Conservation (phyloP, 2,888 invertebrate genomes). For the Hetaerina titia region DNA sequence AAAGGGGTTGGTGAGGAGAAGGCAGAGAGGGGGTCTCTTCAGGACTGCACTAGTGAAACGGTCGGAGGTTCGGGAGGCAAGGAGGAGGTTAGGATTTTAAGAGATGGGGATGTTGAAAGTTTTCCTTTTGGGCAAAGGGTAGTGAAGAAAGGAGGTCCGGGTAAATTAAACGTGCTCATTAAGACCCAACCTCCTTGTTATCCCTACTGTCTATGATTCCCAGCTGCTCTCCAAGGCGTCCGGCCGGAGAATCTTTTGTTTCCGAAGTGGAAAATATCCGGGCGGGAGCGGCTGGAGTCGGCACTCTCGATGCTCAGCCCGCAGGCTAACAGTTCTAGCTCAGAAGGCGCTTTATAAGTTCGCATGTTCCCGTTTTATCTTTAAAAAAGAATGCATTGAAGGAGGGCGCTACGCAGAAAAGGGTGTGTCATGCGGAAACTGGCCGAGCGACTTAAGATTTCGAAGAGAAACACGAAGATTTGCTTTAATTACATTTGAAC, state of each 20-base stretch:
- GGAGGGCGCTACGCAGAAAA: neutral
- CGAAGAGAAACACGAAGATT: neutral
- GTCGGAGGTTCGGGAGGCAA: neutral
- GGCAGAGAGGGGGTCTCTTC: neutral
- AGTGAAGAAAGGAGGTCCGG: neutral
- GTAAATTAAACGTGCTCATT: conserved; percentile 16
- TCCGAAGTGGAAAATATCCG: neutral
- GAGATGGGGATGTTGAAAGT: neutral
- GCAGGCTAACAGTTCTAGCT: neutral
- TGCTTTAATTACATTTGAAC: neutral
- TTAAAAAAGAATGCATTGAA: neutral
- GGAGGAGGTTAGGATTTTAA: neutral
- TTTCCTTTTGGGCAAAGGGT: neutral
- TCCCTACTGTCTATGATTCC: neutral
- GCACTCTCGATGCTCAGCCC: conserved; percentile 5
- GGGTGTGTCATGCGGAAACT: neutral
- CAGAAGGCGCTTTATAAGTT: neutral
- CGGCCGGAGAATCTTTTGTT: conserved; percentile 1
- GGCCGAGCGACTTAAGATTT: neutral
- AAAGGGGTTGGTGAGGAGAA: neutral
- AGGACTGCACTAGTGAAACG: neutral
- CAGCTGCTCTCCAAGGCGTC: neutral
- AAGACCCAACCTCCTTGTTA: neutral
- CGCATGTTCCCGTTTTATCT: neutral
- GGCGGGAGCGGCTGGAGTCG: neutral